phyloP scores from a whole-genome alignment of 1,140 invertebrate species.

The Papilio glaucus region DNA sequence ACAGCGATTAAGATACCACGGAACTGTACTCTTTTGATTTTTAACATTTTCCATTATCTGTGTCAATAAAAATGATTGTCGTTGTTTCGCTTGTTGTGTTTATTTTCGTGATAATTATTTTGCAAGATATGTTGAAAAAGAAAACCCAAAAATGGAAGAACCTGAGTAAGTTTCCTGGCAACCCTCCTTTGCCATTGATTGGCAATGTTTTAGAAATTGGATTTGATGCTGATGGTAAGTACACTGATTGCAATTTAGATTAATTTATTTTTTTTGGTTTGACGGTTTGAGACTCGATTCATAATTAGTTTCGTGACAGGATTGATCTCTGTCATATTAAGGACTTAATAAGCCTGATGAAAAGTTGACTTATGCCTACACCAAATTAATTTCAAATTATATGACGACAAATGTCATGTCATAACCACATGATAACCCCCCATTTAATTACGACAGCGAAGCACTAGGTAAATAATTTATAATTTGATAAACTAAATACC shows the following conservation, averaged over 20 bases:
- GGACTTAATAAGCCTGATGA: no score
- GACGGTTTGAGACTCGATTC: no score
- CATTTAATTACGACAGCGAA: no score
- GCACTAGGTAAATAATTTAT: no score
- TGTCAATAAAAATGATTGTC: conserved; percentile 23
- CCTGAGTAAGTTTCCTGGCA: conserved; percentile 54
- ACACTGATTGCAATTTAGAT: conserved; percentile 13
- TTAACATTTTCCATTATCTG: background rate
- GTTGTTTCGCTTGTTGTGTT: conserved; percentile 34
- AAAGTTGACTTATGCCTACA: no score
- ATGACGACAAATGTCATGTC: no score
- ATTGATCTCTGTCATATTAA: no score
- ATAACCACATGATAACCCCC: no score
- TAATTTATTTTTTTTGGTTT: background rate
- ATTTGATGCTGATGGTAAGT: conserved; percentile 57
- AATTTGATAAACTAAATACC: no score
- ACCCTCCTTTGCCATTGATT: conserved; percentile 54
- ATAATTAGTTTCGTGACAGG: no score
- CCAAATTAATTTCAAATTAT: no score
- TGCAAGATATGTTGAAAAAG: conserved; percentile 44
- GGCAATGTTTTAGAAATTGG: conserved; percentile 62
- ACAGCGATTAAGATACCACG: background rate
- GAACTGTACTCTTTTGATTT: background rate
- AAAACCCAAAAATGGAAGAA: conserved; percentile 49
- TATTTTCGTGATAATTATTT: conserved; percentile 44